Base-by-base conservation (phyloP, 2,797 vertebrate species). In the Fistularia tabacaria region DNA sequence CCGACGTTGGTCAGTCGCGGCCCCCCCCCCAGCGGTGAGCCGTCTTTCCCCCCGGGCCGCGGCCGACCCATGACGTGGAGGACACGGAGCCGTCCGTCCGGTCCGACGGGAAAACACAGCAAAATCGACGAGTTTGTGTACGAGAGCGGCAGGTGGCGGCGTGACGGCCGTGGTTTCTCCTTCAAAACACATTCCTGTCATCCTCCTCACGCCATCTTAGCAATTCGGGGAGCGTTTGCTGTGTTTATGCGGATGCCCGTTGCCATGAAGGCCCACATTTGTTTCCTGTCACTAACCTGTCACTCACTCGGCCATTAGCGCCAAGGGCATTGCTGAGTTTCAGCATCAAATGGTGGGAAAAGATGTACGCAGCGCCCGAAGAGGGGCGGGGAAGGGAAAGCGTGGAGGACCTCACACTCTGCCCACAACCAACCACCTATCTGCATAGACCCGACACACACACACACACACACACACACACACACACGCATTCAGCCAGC, bases 221-320 rank as follows among this genome's bases (percentile, higher is more conserved):
- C 83, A 87, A 91, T 90, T 89, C 86, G 83, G 77, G 88, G 81
- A 46, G 79, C 81, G 83, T 70, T 81, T 67, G 70, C 59, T 25
- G 72, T 85, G 86, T 85, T 88, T 86, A 85, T 86, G 79, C 78
- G 74, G 76, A 82, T 81, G 89, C 85, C 85, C 74, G 47, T 69
- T 80, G 73, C 70, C 78, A 88, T 89, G 86, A 89, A 89, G 83
- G 81, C 82, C 77, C 82, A 71, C 88, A 90, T 91, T 91, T 91
- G 88, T 89, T 88, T 88, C 84, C 86, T 85, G 88, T 89, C 86
- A 85, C 79, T 64, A 77, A 74, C 71, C 82, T 82, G 90, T 88
- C 88, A 88, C 62, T 90, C 87, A 88, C 63, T 73, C 52, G 42
- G 59, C 77, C 67, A 70, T 81, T 79, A 77, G 41, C 66, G 79